Conservation (phyloP, 92 coral and sea anemone species). For the Palythoa grandis region DNA sequence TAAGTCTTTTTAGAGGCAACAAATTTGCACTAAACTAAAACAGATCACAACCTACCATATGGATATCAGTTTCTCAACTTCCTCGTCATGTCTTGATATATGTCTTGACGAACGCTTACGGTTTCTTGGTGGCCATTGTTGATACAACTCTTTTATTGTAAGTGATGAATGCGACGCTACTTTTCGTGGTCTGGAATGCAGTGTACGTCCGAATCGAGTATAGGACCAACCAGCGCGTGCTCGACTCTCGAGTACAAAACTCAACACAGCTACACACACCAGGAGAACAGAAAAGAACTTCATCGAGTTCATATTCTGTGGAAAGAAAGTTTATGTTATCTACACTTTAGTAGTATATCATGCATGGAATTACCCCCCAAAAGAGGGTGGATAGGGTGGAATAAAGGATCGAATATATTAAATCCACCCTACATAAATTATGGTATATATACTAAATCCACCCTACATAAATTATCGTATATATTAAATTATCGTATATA, state of each 20-base stretch:
- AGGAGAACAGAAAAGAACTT: background rate
- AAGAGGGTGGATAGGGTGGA: too few species aligned
- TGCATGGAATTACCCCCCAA: too few species aligned
- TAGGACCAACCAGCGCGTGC: conserved; percentile 2
- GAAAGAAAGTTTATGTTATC: background rate
- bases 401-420: too few species aligned
- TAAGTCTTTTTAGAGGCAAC: too few species aligned
- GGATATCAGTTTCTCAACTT: background rate
- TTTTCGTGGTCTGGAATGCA: conserved; percentile 13
- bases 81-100: background rate
- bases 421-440: too few species aligned
- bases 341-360: too few species aligned
- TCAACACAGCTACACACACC: background rate
- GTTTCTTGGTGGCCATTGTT: background rate
- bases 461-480: too few species aligned
- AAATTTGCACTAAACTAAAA: too few species aligned
- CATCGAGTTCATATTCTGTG: background rate
- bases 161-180: background rate
- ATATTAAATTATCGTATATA: too few species aligned
- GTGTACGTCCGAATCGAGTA: conserved; percentile 3
- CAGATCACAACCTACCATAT: too few species aligned
- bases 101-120: background rate
- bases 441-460: too few species aligned
- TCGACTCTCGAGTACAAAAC: background rate
- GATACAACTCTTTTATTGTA: background rate